Evolutionary conservation across 2,113 vertebrate species (phyloP).

Genomic region (Dasyurus viverrinus): DNA sequence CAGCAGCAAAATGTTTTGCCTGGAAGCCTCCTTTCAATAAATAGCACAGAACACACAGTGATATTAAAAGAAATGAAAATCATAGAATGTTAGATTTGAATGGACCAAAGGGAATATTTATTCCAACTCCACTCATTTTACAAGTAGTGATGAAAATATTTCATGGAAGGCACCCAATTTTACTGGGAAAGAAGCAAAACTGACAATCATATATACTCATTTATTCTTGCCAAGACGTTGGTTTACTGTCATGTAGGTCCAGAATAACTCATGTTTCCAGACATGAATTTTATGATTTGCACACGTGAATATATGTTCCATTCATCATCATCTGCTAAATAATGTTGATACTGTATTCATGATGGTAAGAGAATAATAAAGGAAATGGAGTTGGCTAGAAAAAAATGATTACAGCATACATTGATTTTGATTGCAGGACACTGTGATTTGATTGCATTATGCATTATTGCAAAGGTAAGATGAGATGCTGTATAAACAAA

Average conservation of each 20-base stretch:
- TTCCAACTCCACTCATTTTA: neutral
- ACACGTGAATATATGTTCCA: neutral
- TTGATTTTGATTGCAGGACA: neutral
- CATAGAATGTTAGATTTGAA: neutral
- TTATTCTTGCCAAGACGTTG: neutral
- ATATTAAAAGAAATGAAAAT: neutral
- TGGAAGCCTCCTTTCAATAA: neutral
- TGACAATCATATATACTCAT: neutral
- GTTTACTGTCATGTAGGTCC: neutral
- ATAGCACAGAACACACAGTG: neutral
- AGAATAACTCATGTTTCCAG: neutral
- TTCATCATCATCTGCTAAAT: neutral
- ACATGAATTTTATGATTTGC: neutral
- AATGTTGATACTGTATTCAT: neutral
- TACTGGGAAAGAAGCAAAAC: neutral
- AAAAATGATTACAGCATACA: neutral
- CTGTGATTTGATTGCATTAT: slow-evolving; percentile 1
- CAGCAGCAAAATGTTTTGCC: neutral
- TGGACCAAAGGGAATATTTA: neutral
- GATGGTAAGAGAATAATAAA: neutral
- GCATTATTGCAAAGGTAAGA: neutral
- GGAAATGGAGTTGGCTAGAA: neutral
- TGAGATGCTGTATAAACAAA: neutral
- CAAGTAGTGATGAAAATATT: neutral
- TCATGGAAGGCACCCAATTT: slow-evolving; percentile 1